These are phyloP conservation scores for Sminthurides bifidus DNA, from an alignment of 1,140 invertebrate species.

Conservation along the genomic window DNA sequence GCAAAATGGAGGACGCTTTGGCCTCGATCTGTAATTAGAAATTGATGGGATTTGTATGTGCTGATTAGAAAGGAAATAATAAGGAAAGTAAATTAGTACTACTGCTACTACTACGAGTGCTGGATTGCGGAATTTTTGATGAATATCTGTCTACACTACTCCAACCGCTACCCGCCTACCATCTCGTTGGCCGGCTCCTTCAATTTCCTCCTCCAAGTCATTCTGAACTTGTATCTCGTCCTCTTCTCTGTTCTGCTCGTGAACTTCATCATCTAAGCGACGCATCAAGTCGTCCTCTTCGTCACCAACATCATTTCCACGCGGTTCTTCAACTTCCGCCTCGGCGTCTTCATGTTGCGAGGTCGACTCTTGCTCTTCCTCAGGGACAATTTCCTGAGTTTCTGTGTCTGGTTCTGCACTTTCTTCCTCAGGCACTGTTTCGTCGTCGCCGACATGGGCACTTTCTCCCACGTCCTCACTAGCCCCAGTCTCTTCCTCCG, in stretches of 20 bases:
- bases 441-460: neutral
- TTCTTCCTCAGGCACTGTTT: neutral
- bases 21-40: constrained; percentile 50
- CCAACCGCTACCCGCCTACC: neutral
- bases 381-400: no score
- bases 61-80: no score
- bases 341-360: neutral
- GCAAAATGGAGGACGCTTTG: constrained; percentile 82
- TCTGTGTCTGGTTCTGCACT: neutral
- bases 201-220: constrained; percentile 7
- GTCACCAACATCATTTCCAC: neutral
- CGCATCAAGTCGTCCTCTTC: constrained; percentile 8
- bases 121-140: no score
- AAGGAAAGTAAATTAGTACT: no score
- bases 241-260: constrained; percentile 22
- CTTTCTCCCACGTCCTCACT: neutral
- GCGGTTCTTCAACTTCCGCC: neutral
- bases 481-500: neutral
- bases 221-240: constrained; percentile 12
- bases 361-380: neutral
- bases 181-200: constrained; percentile 6
- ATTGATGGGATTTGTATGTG: no score
- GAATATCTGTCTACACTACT: neutral
- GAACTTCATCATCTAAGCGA: constrained; percentile 19
- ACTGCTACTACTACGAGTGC: no score